A percentile compares a stretch with the other conserved stretches of the same genome.
phyloP scores from a whole-genome alignment of 2,113 vertebrate species.

The Puntigrus tetrazona region DNA sequence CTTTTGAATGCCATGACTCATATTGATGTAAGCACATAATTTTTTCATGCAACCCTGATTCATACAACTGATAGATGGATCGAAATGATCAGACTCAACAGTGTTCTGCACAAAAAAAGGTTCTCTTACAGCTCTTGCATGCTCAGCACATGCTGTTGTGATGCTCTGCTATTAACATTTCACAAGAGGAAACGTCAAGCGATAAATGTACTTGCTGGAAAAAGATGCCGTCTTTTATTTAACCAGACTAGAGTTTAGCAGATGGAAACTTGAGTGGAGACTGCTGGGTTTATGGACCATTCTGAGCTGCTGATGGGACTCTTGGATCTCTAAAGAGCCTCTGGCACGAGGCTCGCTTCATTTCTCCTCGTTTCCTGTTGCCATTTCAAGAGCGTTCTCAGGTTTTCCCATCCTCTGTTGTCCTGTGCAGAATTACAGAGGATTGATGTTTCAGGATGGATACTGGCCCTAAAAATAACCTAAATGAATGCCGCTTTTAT shows the following conservation, averaged over 20 bases:
- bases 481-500: slow-evolving; percentile 56
- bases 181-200: background rate
- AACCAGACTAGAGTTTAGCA: slow-evolving; percentile 1
- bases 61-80: background rate
- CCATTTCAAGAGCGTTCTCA: slow-evolving; percentile 23
- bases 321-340: background rate
- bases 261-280: slow-evolving; percentile 19
- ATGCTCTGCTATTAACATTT: background rate
- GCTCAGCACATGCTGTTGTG: background rate
- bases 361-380: slow-evolving; percentile 4
- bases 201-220: background rate
- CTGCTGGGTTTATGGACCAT: slow-evolving; percentile 23
- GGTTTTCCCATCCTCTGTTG: slow-evolving; percentile 36
- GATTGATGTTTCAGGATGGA: slow-evolving; percentile 37
- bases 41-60: background rate
- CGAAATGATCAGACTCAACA: background rate
- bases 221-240: background rate
- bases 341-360: background rate
- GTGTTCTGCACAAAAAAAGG: background rate
- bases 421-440: slow-evolving; percentile 21
- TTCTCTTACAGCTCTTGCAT: background rate
- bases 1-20: background rate
- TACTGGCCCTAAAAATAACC: slow-evolving; percentile 46
- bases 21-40: background rate
- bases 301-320: slow-evolving; percentile 21